phyloP scores from a whole-genome alignment of 1,140 invertebrate species.

The Dreissena polymorpha region DNA sequence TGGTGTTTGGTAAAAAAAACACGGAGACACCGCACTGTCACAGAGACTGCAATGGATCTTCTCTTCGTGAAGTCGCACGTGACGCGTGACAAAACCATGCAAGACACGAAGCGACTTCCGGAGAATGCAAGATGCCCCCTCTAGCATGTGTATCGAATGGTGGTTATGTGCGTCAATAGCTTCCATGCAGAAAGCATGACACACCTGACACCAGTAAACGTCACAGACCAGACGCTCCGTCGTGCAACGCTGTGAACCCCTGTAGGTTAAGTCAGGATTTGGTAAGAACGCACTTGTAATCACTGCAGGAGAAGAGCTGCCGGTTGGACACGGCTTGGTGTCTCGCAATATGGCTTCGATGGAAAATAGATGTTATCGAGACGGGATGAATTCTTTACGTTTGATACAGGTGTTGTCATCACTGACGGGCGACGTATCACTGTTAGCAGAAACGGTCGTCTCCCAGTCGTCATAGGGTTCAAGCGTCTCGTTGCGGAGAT shows the following conservation, averaged over 20 bases:
- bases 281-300: not conserved
- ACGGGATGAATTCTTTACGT: not conserved
- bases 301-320: too few relatives aligned
- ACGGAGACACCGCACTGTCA: slow-evolving; percentile 34
- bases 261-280: not conserved
- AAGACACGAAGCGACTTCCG: not conserved
- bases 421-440: too few relatives aligned
- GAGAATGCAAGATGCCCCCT: slow-evolving; percentile 19
- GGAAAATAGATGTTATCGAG: slow-evolving; percentile 26
- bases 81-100: slow-evolving; percentile 36
- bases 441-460: not conserved
- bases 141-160: slow-evolving; percentile 4
- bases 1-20: slow-evolving; percentile 52
- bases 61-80: slow-evolving; percentile 18
- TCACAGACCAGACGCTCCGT: not conserved
- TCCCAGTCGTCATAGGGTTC: not conserved
- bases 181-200: slow-evolving; percentile 40
- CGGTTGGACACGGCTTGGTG: too few relatives aligned
- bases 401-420: slow-evolving; percentile 33
- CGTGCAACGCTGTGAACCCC: not conserved
- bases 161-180: slow-evolving; percentile 21
- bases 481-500: slow-evolving; percentile 14
- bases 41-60: slow-evolving; percentile 39
- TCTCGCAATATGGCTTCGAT: too few relatives aligned
- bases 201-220: slow-evolving; percentile 47